A percentile compares a stretch with the other conserved stretches of the same genome.
Evolutionary conservation across 2,797 vertebrate species (phyloP).

Genomic region (Poliocrania exsul): DNA sequence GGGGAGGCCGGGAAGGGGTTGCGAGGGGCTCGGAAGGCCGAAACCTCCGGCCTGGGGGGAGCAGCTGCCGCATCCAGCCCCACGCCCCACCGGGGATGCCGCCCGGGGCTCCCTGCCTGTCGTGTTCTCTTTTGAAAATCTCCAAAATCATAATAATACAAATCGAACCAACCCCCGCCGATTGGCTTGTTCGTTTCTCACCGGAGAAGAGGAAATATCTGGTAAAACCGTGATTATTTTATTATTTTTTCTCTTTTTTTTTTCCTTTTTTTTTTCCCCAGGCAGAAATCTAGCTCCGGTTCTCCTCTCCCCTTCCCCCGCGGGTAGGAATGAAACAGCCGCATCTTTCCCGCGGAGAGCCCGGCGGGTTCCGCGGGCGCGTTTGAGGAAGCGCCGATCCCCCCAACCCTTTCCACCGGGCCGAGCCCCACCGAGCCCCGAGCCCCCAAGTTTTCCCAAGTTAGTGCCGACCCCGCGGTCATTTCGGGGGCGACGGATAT

Average conservation of each 20-base stretch:
- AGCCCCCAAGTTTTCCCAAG: background rate
- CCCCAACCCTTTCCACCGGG: background rate
- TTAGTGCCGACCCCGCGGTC: background rate
- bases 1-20: background rate
- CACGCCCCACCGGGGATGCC: background rate
- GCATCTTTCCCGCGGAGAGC: background rate
- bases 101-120: background rate
- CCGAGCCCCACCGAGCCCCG: background rate
- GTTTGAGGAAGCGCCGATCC: background rate
- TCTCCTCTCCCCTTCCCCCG: background rate
- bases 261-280: rapidly evolving
- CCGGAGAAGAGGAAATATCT: background rate
- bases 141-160: background rate
- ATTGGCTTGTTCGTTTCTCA: background rate
- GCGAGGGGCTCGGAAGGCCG: background rate
- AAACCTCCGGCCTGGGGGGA: background rate
- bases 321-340: background rate
- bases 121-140: background rate
- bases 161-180: background rate
- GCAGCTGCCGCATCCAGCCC: background rate
- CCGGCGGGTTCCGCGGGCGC: background rate
- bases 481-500: background rate
- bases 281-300: background rate
- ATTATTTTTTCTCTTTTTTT: background rate
- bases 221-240: background rate